phyloP scores from a whole-genome alignment of 2,113 vertebrate genomes.

The Callipepla californica region DNA sequence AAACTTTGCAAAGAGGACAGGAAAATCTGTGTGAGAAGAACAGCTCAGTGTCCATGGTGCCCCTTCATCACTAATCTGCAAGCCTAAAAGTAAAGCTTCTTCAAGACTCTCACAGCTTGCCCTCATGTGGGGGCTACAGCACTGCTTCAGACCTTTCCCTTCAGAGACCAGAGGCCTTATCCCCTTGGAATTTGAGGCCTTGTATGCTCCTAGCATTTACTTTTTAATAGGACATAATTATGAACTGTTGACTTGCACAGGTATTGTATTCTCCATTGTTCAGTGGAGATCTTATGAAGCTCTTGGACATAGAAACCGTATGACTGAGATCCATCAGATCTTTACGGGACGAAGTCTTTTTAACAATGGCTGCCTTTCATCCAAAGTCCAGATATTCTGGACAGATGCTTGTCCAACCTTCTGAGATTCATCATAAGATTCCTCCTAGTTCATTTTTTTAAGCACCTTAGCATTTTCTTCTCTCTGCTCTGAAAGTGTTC shows the following conservation, averaged over 20 bases:
- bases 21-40: neutral
- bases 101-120: neutral
- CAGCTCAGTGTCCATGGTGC: rapidly evolving
- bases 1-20: neutral
- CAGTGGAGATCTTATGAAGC: neutral
- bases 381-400: neutral
- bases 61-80: neutral
- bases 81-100: neutral
- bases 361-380: neutral
- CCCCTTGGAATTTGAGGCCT: neutral
- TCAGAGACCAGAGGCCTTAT: neutral
- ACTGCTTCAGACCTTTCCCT: neutral
- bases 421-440: neutral
- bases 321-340: neutral
- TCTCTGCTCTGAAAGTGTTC: neutral
- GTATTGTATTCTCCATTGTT: neutral
- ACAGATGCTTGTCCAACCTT: neutral
- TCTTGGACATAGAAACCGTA: neutral
- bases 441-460: neutral
- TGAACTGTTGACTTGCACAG: neutral
- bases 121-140: rapidly evolving
- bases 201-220: neutral
- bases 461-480: neutral
- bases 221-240: neutral
- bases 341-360: neutral